A percentile compares a stretch with the other conserved stretches of the same genome.
phyloP scores from a whole-genome alignment of 1,140 invertebrate species.

The Leptoteleia sp. region DNA sequence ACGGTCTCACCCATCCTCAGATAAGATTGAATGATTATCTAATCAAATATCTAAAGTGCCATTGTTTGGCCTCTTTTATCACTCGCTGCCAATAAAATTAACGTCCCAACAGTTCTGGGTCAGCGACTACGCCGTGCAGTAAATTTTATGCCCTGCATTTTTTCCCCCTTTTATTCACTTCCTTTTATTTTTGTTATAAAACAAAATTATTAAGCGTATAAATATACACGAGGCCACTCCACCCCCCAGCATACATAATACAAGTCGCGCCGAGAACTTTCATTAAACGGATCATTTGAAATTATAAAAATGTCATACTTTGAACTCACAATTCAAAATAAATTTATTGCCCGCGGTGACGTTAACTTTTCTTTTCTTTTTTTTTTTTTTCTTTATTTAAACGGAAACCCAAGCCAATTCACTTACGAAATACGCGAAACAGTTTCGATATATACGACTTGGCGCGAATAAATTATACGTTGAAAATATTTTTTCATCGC shows the following conservation, averaged over 20 bases:
- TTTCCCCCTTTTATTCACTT: too few species aligned
- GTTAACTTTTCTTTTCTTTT: too few species aligned
- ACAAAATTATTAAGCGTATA: too few species aligned
- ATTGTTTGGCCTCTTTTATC: slow-evolving; percentile 35
- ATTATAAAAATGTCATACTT: not conserved
- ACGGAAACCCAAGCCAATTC: not conserved
- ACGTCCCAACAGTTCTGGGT: slow-evolving; percentile 6
- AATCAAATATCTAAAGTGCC: slow-evolving; percentile 37
- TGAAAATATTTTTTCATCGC: not conserved
- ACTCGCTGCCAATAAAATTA: slow-evolving; percentile 27
- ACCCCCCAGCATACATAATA: too few species aligned
- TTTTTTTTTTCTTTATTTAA: too few species aligned
- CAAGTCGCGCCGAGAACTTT: too few species aligned
- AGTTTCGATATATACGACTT: not conserved
- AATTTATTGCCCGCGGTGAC: slow-evolving; percentile 1
- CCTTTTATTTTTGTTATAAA: too few species aligned
- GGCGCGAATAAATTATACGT: not conserved
- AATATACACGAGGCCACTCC: too few species aligned
- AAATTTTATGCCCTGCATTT: slow-evolving; percentile 1
- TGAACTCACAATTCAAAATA: not conserved
- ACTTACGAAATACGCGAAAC: not conserved
- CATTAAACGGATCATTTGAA: not conserved
- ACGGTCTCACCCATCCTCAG: slow-evolving; percentile 18
- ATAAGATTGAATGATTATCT: slow-evolving; percentile 41
- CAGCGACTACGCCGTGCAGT: not conserved